These are phyloP conservation scores for Laticauda colubrina DNA, from an alignment of 2,113 vertebrate species.

Conservation along the genomic window DNA sequence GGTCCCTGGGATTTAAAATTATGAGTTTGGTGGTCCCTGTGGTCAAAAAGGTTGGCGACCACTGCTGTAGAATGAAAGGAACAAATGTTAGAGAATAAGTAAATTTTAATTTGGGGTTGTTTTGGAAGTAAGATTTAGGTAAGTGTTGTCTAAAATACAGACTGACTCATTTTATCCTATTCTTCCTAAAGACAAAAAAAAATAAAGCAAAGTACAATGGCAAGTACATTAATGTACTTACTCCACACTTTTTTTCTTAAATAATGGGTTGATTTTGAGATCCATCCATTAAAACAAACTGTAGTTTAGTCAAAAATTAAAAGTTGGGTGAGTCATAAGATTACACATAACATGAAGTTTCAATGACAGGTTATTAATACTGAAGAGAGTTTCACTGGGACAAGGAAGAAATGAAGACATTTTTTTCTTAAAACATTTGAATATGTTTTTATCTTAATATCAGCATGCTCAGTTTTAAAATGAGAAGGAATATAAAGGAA, in stretches of 20 bases:
- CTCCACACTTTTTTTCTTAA: not conserved
- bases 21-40: too few relatives aligned
- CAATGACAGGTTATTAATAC: not conserved
- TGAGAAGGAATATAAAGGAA: not conserved
- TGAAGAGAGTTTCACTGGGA: not conserved
- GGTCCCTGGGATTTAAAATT: too few relatives aligned
- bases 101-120: not conserved
- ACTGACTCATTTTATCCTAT: not conserved
- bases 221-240: not conserved
- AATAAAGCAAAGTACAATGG: not conserved
- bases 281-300: not conserved
- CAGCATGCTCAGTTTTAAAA: not conserved
- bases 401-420: not conserved
- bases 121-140: not conserved
- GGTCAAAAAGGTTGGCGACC: too few relatives aligned
- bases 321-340: too few relatives aligned
- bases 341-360: not conserved
- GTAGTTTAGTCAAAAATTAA: not conserved
- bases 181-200: not conserved
- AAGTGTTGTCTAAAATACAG: not conserved
- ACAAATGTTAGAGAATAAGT: not conserved
- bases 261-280: not conserved
- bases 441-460: not conserved
- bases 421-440: not conserved
- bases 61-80: not conserved